Conservation (phyloP, 2,797 vertebrate genomes). For the Rhadinocentrus ornatus region DNA sequence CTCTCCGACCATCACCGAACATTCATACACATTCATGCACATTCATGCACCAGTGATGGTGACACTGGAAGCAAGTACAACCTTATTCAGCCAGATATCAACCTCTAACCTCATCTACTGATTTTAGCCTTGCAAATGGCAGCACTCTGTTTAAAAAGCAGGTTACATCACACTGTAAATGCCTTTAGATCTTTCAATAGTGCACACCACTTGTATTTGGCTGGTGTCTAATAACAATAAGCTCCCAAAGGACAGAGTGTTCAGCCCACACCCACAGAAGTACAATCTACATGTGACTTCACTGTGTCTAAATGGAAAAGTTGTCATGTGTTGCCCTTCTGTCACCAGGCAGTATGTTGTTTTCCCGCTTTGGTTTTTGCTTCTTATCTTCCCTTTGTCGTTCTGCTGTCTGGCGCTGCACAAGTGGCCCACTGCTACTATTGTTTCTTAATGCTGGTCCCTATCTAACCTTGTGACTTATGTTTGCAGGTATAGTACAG, state of each 20-base stretch:
- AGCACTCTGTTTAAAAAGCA: neutral
- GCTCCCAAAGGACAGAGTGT: neutral
- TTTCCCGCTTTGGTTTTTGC: constrained; percentile 7
- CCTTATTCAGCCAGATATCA: constrained; percentile 29
- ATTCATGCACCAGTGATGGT: no score
- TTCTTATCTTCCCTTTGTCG: constrained; percentile 42
- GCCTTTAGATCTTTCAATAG: constrained; percentile 23
- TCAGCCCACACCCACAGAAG: constrained; percentile 6
- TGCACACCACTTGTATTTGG: constrained; percentile 1
- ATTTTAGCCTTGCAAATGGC: constrained; percentile 30
- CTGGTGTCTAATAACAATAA: constrained; percentile 39
- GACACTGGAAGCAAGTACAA: no score
- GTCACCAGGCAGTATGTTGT: constrained; percentile 57
- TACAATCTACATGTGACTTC: constrained; percentile 53
- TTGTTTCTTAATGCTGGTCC: constrained; percentile 22
- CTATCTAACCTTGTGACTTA: constrained; percentile 4
- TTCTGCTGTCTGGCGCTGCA: constrained; percentile 71
- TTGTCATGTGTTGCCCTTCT: constrained; percentile 22
- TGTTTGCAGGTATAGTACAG: constrained; percentile 23
- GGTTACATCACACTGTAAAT: constrained; percentile 47
- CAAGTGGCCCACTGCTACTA: constrained; percentile 60
- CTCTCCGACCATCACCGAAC: no score
- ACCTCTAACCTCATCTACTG: constrained; percentile 25
- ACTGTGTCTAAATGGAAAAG: constrained; percentile 51
- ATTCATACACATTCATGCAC: no score